Conservation (phyloP, 2,888 invertebrate genomes). For the Cryptus viduatorius region DNA sequence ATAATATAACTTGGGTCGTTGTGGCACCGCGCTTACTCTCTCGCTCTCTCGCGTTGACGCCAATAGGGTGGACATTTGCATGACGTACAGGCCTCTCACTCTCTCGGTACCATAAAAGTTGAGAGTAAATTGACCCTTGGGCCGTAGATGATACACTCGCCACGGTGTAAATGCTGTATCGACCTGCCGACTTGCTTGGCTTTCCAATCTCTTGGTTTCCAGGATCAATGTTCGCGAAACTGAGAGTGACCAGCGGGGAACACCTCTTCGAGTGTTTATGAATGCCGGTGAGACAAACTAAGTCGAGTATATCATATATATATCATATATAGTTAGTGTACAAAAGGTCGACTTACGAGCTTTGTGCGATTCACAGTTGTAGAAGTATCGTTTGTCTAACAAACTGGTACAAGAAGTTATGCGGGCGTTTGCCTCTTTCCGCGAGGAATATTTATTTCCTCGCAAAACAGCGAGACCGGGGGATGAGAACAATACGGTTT, state of each 20-base stretch:
- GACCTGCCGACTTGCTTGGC: slow-evolving; percentile 22
- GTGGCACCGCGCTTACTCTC: slow-evolving; percentile 24
- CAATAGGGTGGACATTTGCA: slow-evolving; percentile 51
- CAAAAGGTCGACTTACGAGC: too few species aligned
- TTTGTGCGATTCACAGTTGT: too few species aligned
- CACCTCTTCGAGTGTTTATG: too few species aligned
- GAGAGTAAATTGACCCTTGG: slow-evolving; percentile 52
- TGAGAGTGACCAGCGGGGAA: too few species aligned
- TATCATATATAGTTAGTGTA: too few species aligned
- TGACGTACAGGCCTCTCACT: slow-evolving; percentile 42
- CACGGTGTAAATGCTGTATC: slow-evolving; percentile 38
- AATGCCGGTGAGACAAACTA: too few species aligned
- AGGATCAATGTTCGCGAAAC: not conserved
- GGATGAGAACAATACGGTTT: slow-evolving; percentile 18
- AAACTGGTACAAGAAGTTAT: too few species aligned
- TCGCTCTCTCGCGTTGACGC: not conserved
- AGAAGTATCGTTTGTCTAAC: too few species aligned
- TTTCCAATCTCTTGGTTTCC: not conserved
- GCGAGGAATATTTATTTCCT: slow-evolving; percentile 42
- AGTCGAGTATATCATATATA: too few species aligned
- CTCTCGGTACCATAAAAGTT: slow-evolving; percentile 32
- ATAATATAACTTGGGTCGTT: slow-evolving; percentile 65
- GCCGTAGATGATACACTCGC: slow-evolving; percentile 26
- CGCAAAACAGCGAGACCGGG: not conserved
- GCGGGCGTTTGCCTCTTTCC: too few species aligned